Conservation (phyloP, 2,888 invertebrate species). For the Hirtodrosophila confusa region DNA sequence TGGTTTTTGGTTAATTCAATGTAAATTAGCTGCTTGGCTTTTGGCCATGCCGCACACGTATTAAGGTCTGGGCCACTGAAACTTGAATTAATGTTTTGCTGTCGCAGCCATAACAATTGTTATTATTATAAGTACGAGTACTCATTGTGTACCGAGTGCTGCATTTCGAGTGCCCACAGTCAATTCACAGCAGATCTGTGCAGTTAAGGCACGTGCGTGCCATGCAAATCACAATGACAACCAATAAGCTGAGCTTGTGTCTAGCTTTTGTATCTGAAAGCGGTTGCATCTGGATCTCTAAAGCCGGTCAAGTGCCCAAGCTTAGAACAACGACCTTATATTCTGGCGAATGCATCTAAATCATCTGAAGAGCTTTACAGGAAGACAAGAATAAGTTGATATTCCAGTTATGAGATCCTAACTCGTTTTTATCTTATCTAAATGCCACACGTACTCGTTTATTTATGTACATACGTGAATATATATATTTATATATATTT, state of each 20-base stretch:
- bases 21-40: slow-evolving; percentile 45
- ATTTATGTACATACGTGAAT: background rate
- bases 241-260: slow-evolving; percentile 6
- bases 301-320: background rate
- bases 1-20: slow-evolving; percentile 39
- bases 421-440: slow-evolving; percentile 47
- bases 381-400: slow-evolving; percentile 32
- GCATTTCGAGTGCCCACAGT: slow-evolving; percentile 8
- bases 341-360: background rate
- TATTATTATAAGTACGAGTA: slow-evolving; percentile 20
- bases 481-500: slow-evolving; percentile 31
- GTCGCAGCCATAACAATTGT: slow-evolving; percentile 16
- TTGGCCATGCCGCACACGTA: slow-evolving; percentile 65
- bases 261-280: slow-evolving; percentile 2
- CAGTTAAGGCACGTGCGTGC: slow-evolving; percentile 28
- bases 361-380: background rate
- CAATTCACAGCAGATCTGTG: background rate
- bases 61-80: slow-evolving; percentile 79
- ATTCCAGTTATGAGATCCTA: slow-evolving; percentile 54
- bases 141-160: slow-evolving; percentile 8
- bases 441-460: background rate
- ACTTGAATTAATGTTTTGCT: slow-evolving; percentile 41
- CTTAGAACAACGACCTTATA: background rate
- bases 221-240: slow-evolving; percentile 2
- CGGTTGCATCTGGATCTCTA: slow-evolving; percentile 6